These are phyloP conservation scores for Columba guinea DNA, from an alignment of 2,797 vertebrate genomes.

Conservation along the genomic window DNA sequence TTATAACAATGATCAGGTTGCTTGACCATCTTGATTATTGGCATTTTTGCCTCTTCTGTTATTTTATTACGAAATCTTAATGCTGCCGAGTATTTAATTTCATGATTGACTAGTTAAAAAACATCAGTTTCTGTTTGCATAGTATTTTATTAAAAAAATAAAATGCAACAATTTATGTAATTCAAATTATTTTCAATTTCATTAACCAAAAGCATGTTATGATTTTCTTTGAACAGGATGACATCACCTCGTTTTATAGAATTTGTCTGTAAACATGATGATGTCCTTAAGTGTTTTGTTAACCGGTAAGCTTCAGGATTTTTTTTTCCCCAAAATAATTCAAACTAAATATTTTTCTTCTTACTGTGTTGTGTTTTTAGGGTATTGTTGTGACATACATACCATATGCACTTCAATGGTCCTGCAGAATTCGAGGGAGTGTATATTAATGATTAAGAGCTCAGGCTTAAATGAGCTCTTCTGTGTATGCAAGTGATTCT, in stretches of 20 bases:
- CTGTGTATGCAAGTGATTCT: background rate
- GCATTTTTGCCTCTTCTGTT: background rate
- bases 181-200: background rate
- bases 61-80: background rate
- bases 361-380: background rate
- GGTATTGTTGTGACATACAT: background rate
- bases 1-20: background rate
- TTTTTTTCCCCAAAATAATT: background rate
- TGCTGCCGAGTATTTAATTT: background rate
- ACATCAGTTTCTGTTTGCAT: background rate
- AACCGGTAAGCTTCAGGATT: slow-evolving; percentile 83
- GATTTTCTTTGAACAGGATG: slow-evolving; percentile 82
- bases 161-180: background rate
- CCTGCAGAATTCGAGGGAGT: background rate
- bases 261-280: slow-evolving; percentile 97
- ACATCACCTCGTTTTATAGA: slow-evolving; percentile 97
- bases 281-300: slow-evolving; percentile 98
- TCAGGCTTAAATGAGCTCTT: background rate
- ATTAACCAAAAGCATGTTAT: background rate
- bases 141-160: background rate
- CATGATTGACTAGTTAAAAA: background rate
- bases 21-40: background rate
- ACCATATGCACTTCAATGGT: background rate
- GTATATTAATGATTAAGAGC: background rate
- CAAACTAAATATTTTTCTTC: background rate